A percentile compares a stretch with the other conserved stretches of the same genome.
These are phyloP conservation scores for Protonibea diacanthus DNA, from an alignment of 2,797 vertebrate genomes.

Conservation along the genomic window DNA sequence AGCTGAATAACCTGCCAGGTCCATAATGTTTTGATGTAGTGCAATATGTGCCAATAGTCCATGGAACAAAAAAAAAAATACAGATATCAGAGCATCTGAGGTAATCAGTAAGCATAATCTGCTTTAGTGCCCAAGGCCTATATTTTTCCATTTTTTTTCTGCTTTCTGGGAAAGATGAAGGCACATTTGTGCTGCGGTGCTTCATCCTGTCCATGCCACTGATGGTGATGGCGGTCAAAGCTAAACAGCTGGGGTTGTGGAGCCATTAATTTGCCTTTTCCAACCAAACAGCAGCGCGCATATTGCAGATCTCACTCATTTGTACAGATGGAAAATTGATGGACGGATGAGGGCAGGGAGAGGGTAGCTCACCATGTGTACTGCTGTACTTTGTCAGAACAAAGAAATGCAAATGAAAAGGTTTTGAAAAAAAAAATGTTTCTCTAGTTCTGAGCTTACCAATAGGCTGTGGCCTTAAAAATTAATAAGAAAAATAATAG, in stretches of 20 bases:
- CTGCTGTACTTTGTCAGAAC: constrained; percentile 30
- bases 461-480: constrained; percentile 14
- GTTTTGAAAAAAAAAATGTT: constrained; percentile 26
- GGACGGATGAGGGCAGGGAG: constrained; percentile 36
- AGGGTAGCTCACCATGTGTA: constrained; percentile 15
- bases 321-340: constrained; percentile 48
- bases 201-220: constrained; percentile 38
- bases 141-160: constrained; percentile 30
- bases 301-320: constrained; percentile 45
- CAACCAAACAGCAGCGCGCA: constrained; percentile 48
- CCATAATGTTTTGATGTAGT: constrained; percentile 65
- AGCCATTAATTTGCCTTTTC: constrained; percentile 61
- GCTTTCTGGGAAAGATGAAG: constrained; percentile 48
- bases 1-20: constrained; percentile 52
- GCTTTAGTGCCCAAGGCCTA: constrained; percentile 34
- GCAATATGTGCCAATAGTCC: constrained; percentile 39
- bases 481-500: constrained; percentile 30
- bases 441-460: not conserved
- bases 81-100: constrained; percentile 61
- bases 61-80: constrained; percentile 52
- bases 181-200: constrained; percentile 28
- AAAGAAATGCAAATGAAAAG: constrained; percentile 19
- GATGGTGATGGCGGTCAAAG: constrained; percentile 53
- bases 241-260: constrained; percentile 40
- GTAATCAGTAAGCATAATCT: constrained; percentile 65